Base-by-base conservation (phyloP, 1,140 invertebrate species). In the Plutomurus gul region DNA sequence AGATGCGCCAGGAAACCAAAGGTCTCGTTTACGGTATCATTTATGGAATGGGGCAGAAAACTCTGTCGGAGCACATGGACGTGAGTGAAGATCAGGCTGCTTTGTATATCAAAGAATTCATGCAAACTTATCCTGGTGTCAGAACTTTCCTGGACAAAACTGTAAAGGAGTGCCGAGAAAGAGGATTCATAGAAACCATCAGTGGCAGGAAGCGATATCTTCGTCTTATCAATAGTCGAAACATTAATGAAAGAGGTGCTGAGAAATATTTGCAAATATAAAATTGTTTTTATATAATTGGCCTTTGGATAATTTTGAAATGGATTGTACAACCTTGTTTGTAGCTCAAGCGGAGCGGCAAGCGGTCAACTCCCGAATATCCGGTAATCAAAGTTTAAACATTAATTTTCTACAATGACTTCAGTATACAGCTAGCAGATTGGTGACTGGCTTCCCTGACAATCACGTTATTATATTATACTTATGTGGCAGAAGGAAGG, bases 21-120 rank as follows among this genome's bases (percentile, higher is more conserved):
- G 91, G 98, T 88, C 90, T 99, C 16, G 97, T 95, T 84, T 99
- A 99, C 88, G 97, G 95, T 8, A 96, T 99, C 82, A 93, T 99
- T 65, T 99, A 99, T 87, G 97, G 97, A n/a, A 99, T 99, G 91
- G 95, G 97, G 11, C 88, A 91, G 13, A 94, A 92, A 85, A 90
- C 93, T 1, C 88, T 99, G n/a, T 90, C 92, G 0, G 92, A 96
- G 78, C 90, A 92, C 75, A 87, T 99, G 20, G 91, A 91, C 75
- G 90, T 97, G n/a, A 88, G 89, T 4, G 93, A 95, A 86, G 87
- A 91, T 60, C 93, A 97, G 84, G 96, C 97, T 0, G 88, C 88
- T 3, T 87, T 90, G 39, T 93, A 98, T 86, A 92, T 94, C 82
- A 91, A 93, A 76, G 89, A 90, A 4, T 99, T 99, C 86, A 93